Evolutionary conservation across 1,140 invertebrate species (phyloP).

Genomic region (Pantala flavescens): DNA sequence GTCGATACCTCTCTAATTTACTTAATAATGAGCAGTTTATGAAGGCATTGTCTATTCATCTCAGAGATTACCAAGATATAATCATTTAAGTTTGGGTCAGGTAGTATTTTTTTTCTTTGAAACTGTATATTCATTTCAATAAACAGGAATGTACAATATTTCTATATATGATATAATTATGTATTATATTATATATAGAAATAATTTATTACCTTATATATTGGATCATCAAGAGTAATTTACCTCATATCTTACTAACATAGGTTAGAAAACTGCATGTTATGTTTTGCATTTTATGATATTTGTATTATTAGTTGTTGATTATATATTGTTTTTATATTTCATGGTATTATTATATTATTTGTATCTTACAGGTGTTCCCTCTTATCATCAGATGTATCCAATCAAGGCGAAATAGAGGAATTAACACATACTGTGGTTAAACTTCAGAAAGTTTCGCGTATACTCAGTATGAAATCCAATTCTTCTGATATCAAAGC

Average conservation of each 20-base stretch:
- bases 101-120: neutral
- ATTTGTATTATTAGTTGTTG: no score
- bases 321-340: no score
- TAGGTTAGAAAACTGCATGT: no score
- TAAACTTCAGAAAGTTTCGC: neutral
- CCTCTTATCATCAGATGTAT: neutral
- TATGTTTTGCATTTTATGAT: no score
- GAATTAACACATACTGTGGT: neutral
- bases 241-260: no score
- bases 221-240: no score
- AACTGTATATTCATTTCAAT: neutral
- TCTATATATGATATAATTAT: no score
- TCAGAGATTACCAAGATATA: neutral
- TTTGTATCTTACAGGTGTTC: neutral
- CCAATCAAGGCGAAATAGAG: neutral
- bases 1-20: neutral
- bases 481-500: neutral
- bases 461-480: neutral
- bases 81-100: neutral
- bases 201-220: no score
- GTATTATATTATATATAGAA: no score
- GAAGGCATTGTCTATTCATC: neutral
- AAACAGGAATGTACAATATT: neutral
- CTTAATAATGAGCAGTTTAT: neutral
- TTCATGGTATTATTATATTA: neutral